phyloP scores from a whole-genome alignment of 2,888 invertebrate species.

The Acanthosepion esculentum region DNA sequence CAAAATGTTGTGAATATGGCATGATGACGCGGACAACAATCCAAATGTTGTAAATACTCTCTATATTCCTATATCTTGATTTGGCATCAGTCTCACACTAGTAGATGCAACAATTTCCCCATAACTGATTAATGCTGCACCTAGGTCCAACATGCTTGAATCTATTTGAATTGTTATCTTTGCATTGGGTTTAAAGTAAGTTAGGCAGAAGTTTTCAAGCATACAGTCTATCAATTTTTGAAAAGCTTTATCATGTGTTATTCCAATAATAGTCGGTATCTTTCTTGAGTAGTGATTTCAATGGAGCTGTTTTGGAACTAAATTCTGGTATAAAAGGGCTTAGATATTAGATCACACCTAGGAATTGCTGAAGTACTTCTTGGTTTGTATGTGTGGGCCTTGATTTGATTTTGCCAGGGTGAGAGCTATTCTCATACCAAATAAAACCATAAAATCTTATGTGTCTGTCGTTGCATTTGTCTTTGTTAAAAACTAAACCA shows the following conservation, averaged over 20 bases:
- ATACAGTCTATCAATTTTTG: not conserved
- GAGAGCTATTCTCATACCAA: not conserved
- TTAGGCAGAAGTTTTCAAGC: not conserved
- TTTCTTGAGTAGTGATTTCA: not conserved
- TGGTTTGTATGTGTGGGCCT: not conserved
- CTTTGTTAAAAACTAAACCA: not conserved
- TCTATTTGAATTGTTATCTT: not conserved
- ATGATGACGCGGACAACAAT: too few relatives aligned
- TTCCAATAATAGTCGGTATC: not conserved
- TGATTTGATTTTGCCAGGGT: not conserved
- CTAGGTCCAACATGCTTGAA: not conserved
- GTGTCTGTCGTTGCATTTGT: not conserved
- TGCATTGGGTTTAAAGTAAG: not conserved
- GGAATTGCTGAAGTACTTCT: not conserved
- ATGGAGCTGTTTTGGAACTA: not conserved
- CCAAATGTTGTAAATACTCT: too few relatives aligned
- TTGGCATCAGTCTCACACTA: too few relatives aligned
- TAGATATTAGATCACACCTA: not conserved
- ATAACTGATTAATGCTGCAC: not conserved
- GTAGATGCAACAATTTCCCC: too few relatives aligned
- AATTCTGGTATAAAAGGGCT: conserved; percentile 4
- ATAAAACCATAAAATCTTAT: not conserved
- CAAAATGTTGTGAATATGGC: too few relatives aligned
- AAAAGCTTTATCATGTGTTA: not conserved
- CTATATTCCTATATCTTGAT: too few relatives aligned